phyloP scores from a whole-genome alignment of 2,888 invertebrate species.

The Acanthosepion pharaonis region DNA sequence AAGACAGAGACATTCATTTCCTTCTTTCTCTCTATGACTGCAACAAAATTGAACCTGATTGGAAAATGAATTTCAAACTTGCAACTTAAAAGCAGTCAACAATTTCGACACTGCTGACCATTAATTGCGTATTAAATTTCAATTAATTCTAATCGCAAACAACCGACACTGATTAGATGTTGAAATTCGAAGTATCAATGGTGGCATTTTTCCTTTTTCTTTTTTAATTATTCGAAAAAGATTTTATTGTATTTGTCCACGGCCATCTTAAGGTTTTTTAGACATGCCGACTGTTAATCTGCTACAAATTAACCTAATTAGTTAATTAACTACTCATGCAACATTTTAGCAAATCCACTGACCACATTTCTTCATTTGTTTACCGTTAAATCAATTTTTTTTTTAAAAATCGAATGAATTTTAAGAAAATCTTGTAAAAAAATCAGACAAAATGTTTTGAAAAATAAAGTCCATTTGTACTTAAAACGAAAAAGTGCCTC shows the following conservation, averaged over 20 bases:
- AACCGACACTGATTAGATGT: neutral
- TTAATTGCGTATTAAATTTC: neutral
- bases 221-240: neutral
- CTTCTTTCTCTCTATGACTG: neutral
- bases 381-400: neutral
- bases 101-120: neutral
- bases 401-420: neutral
- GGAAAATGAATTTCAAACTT: neutral
- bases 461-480: no score
- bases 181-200: neutral
- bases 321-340: neutral
- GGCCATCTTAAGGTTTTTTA: neutral
- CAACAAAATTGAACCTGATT: neutral
- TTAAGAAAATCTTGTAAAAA: no score
- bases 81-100: neutral
- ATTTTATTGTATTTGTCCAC: neutral
- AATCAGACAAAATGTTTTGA: no score
- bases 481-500: no score
- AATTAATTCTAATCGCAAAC: conserved; percentile 6
- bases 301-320: neutral
- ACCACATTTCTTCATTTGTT: neutral
- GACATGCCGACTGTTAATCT: neutral
- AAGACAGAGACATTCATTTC: neutral
- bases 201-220: neutral
- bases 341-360: neutral